Evolutionary conservation across 2,797 vertebrate species (phyloP).

Genomic region (Neomorphus geoffroyi): DNA sequence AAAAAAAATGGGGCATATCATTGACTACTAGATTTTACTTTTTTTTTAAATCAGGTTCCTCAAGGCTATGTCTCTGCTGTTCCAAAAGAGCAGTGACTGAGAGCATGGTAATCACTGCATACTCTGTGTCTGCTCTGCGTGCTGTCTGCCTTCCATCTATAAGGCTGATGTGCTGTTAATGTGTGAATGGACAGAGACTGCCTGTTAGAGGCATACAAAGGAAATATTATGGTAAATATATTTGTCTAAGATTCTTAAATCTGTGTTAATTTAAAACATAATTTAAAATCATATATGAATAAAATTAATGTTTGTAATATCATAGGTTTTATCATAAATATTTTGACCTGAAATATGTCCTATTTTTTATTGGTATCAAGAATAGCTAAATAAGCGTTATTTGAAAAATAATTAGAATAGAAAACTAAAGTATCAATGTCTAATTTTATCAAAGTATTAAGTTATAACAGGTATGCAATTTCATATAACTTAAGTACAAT

Average conservation of each 20-base stretch:
- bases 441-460: not conserved
- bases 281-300: not conserved
- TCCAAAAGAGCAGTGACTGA: not conserved
- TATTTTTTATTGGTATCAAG: not conserved
- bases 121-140: not conserved
- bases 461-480: not conserved
- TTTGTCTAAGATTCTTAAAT: not conserved
- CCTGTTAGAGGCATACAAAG: not conserved
- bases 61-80: not conserved
- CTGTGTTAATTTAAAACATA: not conserved
- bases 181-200: not conserved
- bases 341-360: not conserved
- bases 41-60: not conserved
- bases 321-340: not conserved
- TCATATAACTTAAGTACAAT: not conserved
- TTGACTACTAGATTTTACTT: not conserved
- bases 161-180: not conserved
- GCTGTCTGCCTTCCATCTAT: not conserved
- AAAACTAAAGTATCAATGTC: not conserved
- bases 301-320: not conserved
- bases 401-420: not conserved
- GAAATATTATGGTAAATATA: not conserved
- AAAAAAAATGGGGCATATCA: rapidly evolving
- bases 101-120: not conserved
- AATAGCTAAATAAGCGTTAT: not conserved